Evolutionary conservation across 2,113 vertebrate species (phyloP), one percentile per base, ranked within the genome.

Genomic region (Pseudolaguvia tuberculata): DNA sequence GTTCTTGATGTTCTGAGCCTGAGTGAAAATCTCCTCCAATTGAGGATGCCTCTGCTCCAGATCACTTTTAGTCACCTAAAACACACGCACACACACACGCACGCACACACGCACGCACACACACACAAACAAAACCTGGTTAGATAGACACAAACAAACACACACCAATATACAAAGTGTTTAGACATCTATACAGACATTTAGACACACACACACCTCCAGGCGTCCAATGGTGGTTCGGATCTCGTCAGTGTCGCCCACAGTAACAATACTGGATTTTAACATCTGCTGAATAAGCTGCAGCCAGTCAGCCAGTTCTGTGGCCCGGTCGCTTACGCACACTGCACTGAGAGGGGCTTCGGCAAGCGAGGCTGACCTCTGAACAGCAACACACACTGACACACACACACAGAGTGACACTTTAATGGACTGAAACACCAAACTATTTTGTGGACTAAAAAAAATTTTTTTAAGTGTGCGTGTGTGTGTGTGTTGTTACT

Each of bases 1-100:
- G 82, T 99, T 99, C 89, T 99, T 99, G 87, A 97, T 90, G 88
- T 99, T 99, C 82, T 98, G 96, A 50, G 97, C 95, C 88, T 98
- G 83, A 0, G 94, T 99, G 67, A 98, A 98, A 83, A 98, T 94
- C 72, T 90, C 93, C 83, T 98, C 96, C 0, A 98, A 89, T 78
- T 98, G 95, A 21, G 94, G 89, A 27, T 95, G 94, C 1, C 96
- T 93, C 73, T 98, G 94, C 51, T 98, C 95, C 84, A 99, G 84
- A 86, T 99, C 97, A 20, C 82, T 87, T 80, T 93, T 97, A 18
- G 96, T 97, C 84, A 95, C 93, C 97, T 99, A n/a, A n/a, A n/a
- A 85, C 15, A 59, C 14, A 75, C 48, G 75, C 58, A 79, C 15
- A 61, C 53, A 70, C 53, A 72, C 72, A 81, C 58, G 62, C 15